Evolutionary conservation across 53 echinoderm and acorn worm genomes (phyloP).

Genomic region (Glandiceps talaboti): DNA sequence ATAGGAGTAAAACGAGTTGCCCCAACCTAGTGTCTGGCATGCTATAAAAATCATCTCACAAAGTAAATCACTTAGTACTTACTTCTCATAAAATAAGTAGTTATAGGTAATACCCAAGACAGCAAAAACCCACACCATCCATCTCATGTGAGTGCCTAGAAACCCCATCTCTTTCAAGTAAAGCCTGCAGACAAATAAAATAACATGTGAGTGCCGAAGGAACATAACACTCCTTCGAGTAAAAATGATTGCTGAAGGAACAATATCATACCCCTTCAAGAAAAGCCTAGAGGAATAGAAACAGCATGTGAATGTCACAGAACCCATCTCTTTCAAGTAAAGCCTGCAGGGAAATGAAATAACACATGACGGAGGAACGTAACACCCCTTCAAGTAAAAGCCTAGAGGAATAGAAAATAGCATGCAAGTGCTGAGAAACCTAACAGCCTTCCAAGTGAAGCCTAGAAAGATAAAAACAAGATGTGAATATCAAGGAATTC

Average conservation of each 20-base stretch:
- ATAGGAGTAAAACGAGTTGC: too few relatives aligned
- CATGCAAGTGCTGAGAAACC: background rate
- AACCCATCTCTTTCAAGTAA: slow-evolving; percentile 59
- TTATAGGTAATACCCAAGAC: slow-evolving; percentile 65
- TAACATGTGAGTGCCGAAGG: too few relatives aligned
- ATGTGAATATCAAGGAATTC: slow-evolving; percentile 49
- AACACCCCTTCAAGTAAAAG: too few relatives aligned
- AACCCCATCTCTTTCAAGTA: slow-evolving; percentile 61
- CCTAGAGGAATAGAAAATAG: too few relatives aligned
- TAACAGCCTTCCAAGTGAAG: too few relatives aligned
- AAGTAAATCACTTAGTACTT: too few relatives aligned
- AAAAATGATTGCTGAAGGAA: too few relatives aligned
- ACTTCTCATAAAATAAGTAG: slow-evolving; percentile 94
- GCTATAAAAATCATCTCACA: too few relatives aligned
- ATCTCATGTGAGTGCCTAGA: slow-evolving; percentile 52
- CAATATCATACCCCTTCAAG: too few relatives aligned
- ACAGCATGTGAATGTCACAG: slow-evolving; percentile 35
- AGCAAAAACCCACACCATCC: slow-evolving; percentile 72
- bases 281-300: background rate
- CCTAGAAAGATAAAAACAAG: background rate
- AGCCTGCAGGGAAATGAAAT: slow-evolving; percentile 50
- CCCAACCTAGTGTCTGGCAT: too few relatives aligned
- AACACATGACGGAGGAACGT: too few relatives aligned
- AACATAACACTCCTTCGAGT: too few relatives aligned
- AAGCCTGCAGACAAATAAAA: slow-evolving; percentile 47